Evolutionary conservation across 2,113 vertebrate genomes (phyloP).

Genomic region (Peromyscus californicus): DNA sequence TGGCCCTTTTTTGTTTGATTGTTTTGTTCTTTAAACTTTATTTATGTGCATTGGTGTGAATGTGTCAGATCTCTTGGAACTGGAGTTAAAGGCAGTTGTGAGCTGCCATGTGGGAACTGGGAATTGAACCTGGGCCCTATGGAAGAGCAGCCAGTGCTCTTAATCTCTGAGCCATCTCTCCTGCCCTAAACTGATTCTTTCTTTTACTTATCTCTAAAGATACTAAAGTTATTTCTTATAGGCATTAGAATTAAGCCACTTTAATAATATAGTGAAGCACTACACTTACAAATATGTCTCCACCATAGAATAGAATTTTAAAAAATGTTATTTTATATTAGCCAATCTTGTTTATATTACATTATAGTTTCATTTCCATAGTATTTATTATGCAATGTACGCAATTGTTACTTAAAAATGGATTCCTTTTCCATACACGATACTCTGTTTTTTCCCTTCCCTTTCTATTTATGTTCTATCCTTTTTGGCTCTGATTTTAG

Average conservation of each 20-base stretch:
- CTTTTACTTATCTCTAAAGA: conserved; percentile 64
- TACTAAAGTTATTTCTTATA: conserved; percentile 46
- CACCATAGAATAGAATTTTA: conserved; percentile 7
- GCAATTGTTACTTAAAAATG: not conserved
- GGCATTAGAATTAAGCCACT: not conserved
- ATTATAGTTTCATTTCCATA: not conserved
- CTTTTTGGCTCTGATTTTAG: not conserved
- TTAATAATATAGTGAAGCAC: conserved; percentile 8
- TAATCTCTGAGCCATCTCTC: not conserved
- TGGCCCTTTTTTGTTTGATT: not conserved
- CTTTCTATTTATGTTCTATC: not conserved
- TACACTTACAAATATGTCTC: conserved; percentile 1
- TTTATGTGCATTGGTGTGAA: not conserved
- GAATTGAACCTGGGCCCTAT: not conserved
- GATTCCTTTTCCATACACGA: not conserved
- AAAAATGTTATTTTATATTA: not conserved
- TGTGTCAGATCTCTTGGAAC: not conserved
- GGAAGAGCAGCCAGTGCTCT: not conserved
- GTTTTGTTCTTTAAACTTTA: not conserved
- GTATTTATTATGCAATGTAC: not conserved
- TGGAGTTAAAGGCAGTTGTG: not conserved
- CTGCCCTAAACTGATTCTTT: not conserved
- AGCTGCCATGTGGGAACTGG: not conserved
- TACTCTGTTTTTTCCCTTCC: not conserved
- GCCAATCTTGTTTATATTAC: not conserved